Evolutionary conservation across 2,888 invertebrate species (phyloP), one percentile per base, ranked within the genome.

Genomic region (Plebejus anna): DNA sequence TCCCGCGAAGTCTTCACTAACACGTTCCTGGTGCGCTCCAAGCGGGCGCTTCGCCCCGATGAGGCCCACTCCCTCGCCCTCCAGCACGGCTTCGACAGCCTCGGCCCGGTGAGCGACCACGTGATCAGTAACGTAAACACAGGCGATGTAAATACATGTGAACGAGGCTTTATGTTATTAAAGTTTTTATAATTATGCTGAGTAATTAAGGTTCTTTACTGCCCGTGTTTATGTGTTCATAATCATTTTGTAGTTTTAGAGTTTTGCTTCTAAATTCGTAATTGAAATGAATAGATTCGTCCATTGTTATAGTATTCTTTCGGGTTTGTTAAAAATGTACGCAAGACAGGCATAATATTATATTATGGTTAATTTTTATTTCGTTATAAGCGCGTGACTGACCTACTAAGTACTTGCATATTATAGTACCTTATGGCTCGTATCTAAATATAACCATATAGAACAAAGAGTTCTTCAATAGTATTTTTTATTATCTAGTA

Each of bases 21-120:
- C 93, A 97, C 98, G 77, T 99, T 99, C 95, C 95, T 98, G 89
- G 99, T 99, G 84, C 96, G 97, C 83, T 96, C 99, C 92, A 96
- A 96, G 86, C 95, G 97, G 82, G 96, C 97, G 80, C 96, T 97
- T 79, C 96, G 96, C 78, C 96, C 95, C 82, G 95, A 96, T 32
- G 95, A 97, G 85, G 99, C 98, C 76, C 96, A 96, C 87, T 90
- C 95, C 82, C 95, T 99, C 80, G 99, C 99, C 79, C 94, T 95
- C 81, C 95, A 97, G 85, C 97, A 98, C 90, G 99, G 99, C 86
- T 99, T 99, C 95, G 96, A 97, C 87, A 98, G 97, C 93, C 95
- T 98, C 82, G 98, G 98, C 88, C 96, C 98, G 96, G 99, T 99
- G 92, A 97, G 98, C 96, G 81, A 82, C 87, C 92, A 93, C 92